Base-by-base conservation (phyloP, 2,113 vertebrate species). In the Sinocyclocheilus maitianheensis region DNA sequence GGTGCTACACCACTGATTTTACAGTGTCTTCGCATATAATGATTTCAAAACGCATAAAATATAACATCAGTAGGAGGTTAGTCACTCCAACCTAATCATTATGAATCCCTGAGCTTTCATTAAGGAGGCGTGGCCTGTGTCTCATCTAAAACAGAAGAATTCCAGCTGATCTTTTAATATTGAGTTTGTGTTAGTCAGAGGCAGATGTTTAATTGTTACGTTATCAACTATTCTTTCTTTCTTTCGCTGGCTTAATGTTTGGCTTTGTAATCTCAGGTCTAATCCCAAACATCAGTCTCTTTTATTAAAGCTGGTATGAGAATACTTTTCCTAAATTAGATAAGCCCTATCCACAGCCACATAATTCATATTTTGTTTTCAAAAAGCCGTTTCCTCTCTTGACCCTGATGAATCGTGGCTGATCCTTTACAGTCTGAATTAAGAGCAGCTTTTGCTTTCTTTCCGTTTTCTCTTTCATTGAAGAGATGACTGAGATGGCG, bases 251-350 rank as follows among this genome's bases (percentile, higher is more conserved):
- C 81, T 86, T 87, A 87, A 88, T 74, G 71, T 89, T 89, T 92
- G 89, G 91, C 92, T 81, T 88, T 90, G 88, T 91, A 88, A 89
- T 78, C 79, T 34, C 83, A 22, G 24, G 63, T 82, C 87, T 55
- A 82, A 67, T 43, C 62, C 62, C 20, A 37, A 46, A 69, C 40
- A 51, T 80, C 22, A 65, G n/a, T 5, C 63, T 69, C 63, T 82
- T 67, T 67, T 51, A 53, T 82, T 20, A 71, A 53, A 82, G 43
- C 18, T n/a, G 69, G 26, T 34, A 51, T 51, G 46, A 20, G 24
- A 53, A 53, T 22, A 71, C 46, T 18, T 67, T 78, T 63, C 62
- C 24, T 81, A 51, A 81, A 67, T 46, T 24, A 69, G 18, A 71
- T 53, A 9, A 53, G 24, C 51, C 46, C 8, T 26, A 53, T 81